A percentile compares a stretch with the other conserved stretches of the same genome.
phyloP scores from a whole-genome alignment of 2,113 vertebrate genomes.

The Indicator maculatus region DNA sequence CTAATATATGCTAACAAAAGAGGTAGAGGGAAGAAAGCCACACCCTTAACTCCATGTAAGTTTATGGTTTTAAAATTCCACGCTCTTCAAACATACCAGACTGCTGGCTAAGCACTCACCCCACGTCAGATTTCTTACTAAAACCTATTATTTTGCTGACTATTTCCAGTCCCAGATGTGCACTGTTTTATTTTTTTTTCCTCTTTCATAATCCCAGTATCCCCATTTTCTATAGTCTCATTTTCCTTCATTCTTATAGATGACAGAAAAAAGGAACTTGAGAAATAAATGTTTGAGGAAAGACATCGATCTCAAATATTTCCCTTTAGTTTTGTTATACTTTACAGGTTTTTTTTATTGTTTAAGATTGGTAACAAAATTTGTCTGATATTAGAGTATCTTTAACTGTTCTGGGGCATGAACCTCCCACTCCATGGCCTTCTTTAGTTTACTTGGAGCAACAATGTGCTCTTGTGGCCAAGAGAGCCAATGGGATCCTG shows the following conservation, averaged over 20 bases:
- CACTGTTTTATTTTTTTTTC: not conserved
- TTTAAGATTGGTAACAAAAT: not conserved
- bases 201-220: not conserved
- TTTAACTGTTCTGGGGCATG: not conserved
- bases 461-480: too few species aligned
- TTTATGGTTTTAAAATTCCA: not conserved
- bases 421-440: not conserved
- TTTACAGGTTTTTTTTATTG: not conserved
- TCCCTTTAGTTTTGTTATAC: not conserved
- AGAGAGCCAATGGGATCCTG: too few species aligned
- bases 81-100: not conserved
- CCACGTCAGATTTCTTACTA: not conserved
- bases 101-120: not conserved
- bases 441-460: not conserved
- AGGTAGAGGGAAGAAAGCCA: not conserved
- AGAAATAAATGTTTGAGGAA: not conserved
- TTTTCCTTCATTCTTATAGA: not conserved
- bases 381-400: not conserved
- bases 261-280: not conserved
- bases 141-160: not conserved
- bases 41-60: not conserved
- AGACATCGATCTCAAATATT: not conserved
- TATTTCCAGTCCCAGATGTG: not conserved
- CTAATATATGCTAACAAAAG: not conserved
- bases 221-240: not conserved